Evolutionary conservation across 2,888 invertebrate species (phyloP).

Genomic region (Lithophane leautieri): DNA sequence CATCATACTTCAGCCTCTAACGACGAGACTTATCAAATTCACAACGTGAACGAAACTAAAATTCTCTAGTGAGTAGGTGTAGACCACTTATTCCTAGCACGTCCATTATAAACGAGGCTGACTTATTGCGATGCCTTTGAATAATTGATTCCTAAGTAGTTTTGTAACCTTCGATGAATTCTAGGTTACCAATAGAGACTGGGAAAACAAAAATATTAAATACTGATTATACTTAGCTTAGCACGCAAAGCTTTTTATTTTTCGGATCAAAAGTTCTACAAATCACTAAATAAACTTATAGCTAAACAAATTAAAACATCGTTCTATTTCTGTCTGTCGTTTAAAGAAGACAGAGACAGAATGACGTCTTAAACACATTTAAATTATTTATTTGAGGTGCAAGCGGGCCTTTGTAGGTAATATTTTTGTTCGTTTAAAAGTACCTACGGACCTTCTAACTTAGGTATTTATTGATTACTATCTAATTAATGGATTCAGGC

Average conservation of each 20-base stretch:
- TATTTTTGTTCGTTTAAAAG: no score
- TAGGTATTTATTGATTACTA: background rate
- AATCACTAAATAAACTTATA: background rate
- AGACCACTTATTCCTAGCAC: conserved; percentile 28
- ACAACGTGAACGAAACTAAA: background rate
- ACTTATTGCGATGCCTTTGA: conserved; percentile 8
- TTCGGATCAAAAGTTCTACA: background rate
- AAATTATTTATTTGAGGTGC: background rate
- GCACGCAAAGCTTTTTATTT: background rate
- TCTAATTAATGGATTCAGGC: no score
- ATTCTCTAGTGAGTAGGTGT: background rate
- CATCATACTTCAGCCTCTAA: background rate
- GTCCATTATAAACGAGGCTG: conserved; percentile 7
- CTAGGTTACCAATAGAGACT: background rate
- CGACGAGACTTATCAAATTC: background rate
- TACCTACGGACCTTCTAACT: background rate
- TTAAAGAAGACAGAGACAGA: background rate
- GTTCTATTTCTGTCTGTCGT: background rate
- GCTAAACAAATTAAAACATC: background rate
- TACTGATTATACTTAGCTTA: background rate
- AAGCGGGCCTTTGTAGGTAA: no score
- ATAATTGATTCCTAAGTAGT: conserved; percentile 33
- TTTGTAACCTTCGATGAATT: conserved; percentile 1
- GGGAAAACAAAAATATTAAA: conserved; percentile 13
- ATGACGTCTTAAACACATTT: background rate